Evolutionary conservation across 2,888 invertebrate species (phyloP), one percentile per base, ranked within the genome.

Genomic region (Elysia crispata): DNA sequence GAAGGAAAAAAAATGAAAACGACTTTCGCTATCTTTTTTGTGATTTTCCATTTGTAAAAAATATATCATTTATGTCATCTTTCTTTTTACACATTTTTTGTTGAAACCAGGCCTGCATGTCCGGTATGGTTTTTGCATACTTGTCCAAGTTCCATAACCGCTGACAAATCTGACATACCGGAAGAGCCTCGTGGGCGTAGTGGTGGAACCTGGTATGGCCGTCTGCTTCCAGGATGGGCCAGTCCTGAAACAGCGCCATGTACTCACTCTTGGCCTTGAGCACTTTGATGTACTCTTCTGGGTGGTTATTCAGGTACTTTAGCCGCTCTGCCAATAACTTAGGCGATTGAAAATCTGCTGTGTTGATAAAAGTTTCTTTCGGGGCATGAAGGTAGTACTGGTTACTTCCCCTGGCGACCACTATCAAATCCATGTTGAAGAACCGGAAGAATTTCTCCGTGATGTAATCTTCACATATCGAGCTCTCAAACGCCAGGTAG

Each of bases 391-490:
- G 15, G 74, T 76, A 76, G 72, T 76, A 81, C 8, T 70, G 23
- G 31, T 75, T 66, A 6, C 76, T 75, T 8, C 78, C 81, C 18
- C 81, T 25, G 41, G 76, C 76, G 18, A 81, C 76, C 8, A 76
- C 57, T 28, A 81, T 60, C 1, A 70, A 11, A 62, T 81, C 81
- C 70, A 30, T 66, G 23, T 75, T 41, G 28, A 85, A 66, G 15
- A 33, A 82, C n/a, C 69, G 75, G 75, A 79, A 83, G 15, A 79
- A 31, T 57, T 83, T 83, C 74, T 83, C 83, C 3, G 82, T 82
- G 31, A 83, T 23, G 60, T 83, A 83, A 50, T 82, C 82, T 11
- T 54, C 50, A 28, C 83, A 83, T 3, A 81, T 49, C 1, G 64
- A 66, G 64, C 76, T 83, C 31, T 83, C 83, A 50, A 83, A 82